A percentile compares a stretch with the other conserved stretches of the same genome.
Conservation (phyloP, 2,888 invertebrate species). For the Prenolepis imparis region DNA sequence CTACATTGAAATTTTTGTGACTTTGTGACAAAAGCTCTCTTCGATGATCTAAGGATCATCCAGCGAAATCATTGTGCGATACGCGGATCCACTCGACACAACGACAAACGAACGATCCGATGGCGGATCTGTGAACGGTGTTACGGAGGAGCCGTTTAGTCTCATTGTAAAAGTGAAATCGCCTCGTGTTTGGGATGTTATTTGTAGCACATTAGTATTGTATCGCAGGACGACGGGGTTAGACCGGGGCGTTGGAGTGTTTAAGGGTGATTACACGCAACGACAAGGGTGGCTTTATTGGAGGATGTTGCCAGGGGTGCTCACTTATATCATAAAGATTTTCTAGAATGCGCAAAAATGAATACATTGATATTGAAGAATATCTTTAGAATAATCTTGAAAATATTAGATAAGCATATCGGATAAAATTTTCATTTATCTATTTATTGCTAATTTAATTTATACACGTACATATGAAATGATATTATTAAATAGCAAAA, state of each 20-base stretch:
- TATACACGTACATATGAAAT: neutral
- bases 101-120: slow-evolving; percentile 70
- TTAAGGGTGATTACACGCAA: slow-evolving; percentile 86
- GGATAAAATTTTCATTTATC: neutral
- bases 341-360: neutral
- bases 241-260: slow-evolving; percentile 85
- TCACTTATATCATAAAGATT: slow-evolving; percentile 68
- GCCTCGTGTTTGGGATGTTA: slow-evolving; percentile 84
- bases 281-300: slow-evolving; percentile 86
- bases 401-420: neutral
- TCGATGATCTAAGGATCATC: slow-evolving; percentile 48
- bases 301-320: slow-evolving; percentile 81
- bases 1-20: slow-evolving; percentile 51
- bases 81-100: slow-evolving; percentile 68
- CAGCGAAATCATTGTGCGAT: slow-evolving; percentile 55
- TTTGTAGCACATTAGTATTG: slow-evolving; percentile 86
- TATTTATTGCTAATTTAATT: neutral
- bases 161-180: slow-evolving; percentile 85
- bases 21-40: slow-evolving; percentile 61
- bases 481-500: neutral
- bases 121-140: slow-evolving; percentile 66
- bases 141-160: slow-evolving; percentile 67
- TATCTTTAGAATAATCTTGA: neutral
- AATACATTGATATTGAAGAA: neutral
- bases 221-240: slow-evolving; percentile 80